Percentiles rank a stretch among this genome's conserved stretches.
Evolutionary conservation across 1,140 invertebrate species (phyloP).

Genomic region (Helicoverpa zea): DNA sequence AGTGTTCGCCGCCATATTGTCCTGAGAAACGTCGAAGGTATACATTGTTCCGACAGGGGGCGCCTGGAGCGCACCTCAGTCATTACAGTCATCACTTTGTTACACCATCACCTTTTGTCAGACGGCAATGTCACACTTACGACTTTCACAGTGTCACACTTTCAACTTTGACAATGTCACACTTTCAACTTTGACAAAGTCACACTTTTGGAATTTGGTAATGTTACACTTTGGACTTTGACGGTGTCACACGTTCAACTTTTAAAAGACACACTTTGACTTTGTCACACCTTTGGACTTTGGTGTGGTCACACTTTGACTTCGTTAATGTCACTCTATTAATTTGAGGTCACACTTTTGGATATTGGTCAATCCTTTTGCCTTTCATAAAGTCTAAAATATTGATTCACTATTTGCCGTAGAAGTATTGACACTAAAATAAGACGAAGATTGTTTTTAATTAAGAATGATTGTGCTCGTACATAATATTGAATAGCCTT

Average conservation of each 20-base stretch:
- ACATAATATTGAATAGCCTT: no score
- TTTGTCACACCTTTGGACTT: background rate
- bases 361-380: no score
- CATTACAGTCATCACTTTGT: constrained; percentile 78
- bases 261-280: background rate
- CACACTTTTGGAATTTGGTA: no score
- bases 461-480: no score
- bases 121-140: constrained; percentile 8
- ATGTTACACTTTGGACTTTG: constrained; percentile 2
- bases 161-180: background rate
- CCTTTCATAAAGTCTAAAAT: no score
- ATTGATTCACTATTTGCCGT: no score
- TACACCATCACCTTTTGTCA: constrained; percentile 43
- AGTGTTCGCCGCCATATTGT: constrained; percentile 79
- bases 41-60: constrained; percentile 61
- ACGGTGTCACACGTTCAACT: background rate
- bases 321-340: background rate
- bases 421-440: no score
- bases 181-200: background rate
- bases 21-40: constrained; percentile 69
- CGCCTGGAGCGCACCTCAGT: constrained; percentile 70
- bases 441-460: no score
- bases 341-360: no score
- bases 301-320: background rate
- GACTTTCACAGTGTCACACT: background rate